Conservation (phyloP, 2,113 vertebrate genomes). For the Albula glossodonta region DNA sequence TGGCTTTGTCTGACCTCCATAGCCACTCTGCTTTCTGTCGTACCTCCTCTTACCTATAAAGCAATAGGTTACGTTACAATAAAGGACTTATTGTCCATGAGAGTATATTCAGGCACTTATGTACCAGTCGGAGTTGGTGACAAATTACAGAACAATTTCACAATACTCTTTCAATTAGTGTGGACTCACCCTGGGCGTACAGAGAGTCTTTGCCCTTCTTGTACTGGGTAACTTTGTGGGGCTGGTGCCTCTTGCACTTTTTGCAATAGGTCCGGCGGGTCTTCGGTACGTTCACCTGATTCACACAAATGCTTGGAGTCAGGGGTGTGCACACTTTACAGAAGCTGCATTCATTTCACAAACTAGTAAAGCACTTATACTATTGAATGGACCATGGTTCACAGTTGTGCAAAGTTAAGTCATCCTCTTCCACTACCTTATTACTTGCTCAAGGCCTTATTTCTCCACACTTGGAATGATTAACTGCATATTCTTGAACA, state of each 20-base stretch:
- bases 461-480: too few species aligned
- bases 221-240: conserved; percentile 97
- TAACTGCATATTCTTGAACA: too few species aligned
- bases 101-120: too few species aligned
- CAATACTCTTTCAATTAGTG: not conserved
- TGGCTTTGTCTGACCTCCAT: conserved; percentile 94
- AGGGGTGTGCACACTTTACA: not conserved
- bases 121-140: not conserved
- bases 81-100: too few species aligned
- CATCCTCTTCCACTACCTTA: too few species aligned
- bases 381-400: not conserved
- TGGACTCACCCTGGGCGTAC: conserved; percentile 85
- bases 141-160: not conserved
- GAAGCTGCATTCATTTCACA: not conserved
- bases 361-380: not conserved
- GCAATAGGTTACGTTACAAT: not conserved
- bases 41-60: conserved; percentile 89
- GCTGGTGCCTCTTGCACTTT: conserved; percentile 95
- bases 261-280: conserved; percentile 96
- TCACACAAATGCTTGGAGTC: not conserved
- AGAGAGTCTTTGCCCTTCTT: conserved; percentile 97
- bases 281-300: conserved; percentile 94
- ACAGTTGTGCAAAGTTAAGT: too few species aligned
- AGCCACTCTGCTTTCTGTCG: conserved; percentile 92
- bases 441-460: too few species aligned